phyloP scores from a whole-genome alignment of 2,113 vertebrate genomes.

The Phyllopteryx taeniolatus region DNA sequence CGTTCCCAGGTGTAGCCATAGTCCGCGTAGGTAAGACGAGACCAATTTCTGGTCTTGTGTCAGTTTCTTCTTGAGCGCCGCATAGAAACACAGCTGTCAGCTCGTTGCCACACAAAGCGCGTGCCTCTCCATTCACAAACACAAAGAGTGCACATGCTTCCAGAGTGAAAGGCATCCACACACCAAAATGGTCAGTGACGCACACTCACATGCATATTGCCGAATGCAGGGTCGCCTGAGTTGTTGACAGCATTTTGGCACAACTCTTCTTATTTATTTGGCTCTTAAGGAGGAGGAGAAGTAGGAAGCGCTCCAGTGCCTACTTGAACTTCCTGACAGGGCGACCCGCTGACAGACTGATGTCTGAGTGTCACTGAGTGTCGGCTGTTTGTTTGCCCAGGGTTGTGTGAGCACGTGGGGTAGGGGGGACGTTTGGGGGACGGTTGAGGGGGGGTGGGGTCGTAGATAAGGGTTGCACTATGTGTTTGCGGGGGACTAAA shows the following conservation, averaged over 20 bases:
- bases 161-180: constrained; percentile 13
- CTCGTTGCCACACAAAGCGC: constrained; percentile 32
- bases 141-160: constrained; percentile 30
- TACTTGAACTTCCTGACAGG: constrained; percentile 80
- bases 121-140: constrained; percentile 35
- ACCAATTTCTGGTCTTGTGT: constrained; percentile 54
- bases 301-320: constrained; percentile 66
- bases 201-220: constrained; percentile 4
- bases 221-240: constrained; percentile 16
- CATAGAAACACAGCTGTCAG: constrained; percentile 37
- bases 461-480: constrained; percentile 44
- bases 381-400: constrained; percentile 72
- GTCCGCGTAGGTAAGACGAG: constrained; percentile 43
- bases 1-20: constrained; percentile 50
- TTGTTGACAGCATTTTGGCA: constrained; percentile 66
- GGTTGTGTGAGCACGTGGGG: constrained; percentile 17
- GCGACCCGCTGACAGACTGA: constrained; percentile 79
- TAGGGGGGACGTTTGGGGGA: too few species aligned
- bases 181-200: constrained; percentile 29
- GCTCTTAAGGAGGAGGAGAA: constrained; percentile 77
- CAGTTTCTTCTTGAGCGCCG: constrained; percentile 36
- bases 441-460: constrained; percentile 1
- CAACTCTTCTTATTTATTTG: constrained; percentile 67
- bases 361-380: constrained; percentile 70
- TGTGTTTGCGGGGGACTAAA: constrained; percentile 29